Percentiles rank a stretch among this genome's conserved stretches.
These are phyloP conservation scores for Eretmochelys imbricata DNA, from an alignment of 2,113 vertebrate species.

Conservation along the genomic window DNA sequence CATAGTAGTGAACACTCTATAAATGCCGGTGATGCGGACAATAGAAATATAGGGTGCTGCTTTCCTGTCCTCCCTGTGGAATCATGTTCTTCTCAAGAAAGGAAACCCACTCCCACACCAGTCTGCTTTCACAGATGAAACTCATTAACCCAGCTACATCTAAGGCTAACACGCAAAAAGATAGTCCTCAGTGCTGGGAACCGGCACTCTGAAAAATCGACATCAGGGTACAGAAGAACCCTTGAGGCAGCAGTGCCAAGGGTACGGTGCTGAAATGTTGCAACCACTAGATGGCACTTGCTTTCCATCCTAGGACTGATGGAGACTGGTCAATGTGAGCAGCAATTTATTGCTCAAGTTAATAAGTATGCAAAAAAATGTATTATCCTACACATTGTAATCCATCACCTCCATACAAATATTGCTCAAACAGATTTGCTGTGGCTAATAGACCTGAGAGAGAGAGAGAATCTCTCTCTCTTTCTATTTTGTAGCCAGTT, in stretches of 20 bases:
- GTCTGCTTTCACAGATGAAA: background rate
- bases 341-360: background rate
- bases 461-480: background rate
- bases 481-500: background rate
- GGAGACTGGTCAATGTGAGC: background rate
- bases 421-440: background rate
- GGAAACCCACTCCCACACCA: background rate
- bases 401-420: background rate
- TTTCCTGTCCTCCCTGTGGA: accelerated
- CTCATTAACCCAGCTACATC: background rate
- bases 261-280: background rate
- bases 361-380: background rate
- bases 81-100: accelerated
- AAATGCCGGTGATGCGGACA: background rate
- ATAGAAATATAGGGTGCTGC: background rate
- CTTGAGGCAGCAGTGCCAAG: background rate
- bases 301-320: background rate
- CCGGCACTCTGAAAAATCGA: background rate
- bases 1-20: background rate
- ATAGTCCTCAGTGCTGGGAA: background rate
- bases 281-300: conserved; percentile 48
- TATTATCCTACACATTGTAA: background rate
- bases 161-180: background rate
- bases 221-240: background rate
- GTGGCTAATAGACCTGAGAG: background rate